Conservation (phyloP, 2,888 invertebrate genomes). For the Trissoscelio sp. region DNA sequence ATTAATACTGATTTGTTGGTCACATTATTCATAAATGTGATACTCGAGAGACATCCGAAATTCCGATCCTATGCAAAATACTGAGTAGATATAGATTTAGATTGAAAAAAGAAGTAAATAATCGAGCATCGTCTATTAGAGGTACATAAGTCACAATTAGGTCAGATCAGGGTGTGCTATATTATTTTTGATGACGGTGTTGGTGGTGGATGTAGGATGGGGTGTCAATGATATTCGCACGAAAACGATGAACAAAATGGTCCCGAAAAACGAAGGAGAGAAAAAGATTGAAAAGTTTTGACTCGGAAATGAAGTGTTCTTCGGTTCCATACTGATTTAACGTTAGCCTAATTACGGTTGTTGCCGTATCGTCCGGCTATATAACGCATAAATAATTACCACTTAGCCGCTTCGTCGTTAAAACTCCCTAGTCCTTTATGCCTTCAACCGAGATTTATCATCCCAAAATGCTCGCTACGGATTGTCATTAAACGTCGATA, state of each 20-base stretch:
- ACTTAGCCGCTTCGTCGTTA: conserved; percentile 79
- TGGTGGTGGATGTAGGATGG: conserved; percentile 71
- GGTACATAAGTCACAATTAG: conserved; percentile 83
- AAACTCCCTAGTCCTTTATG: conserved; percentile 74
- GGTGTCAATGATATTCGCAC: conserved; percentile 67
- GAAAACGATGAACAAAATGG: conserved; percentile 30
- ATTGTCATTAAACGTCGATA: conserved; percentile 79
- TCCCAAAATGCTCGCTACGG: conserved; percentile 70
- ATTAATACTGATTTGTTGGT: conserved; percentile 38
- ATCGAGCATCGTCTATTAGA: conserved; percentile 78
- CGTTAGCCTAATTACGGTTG: conserved; percentile 76
- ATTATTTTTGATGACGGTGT: conserved; percentile 74
- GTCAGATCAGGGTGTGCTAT: conserved; percentile 79
- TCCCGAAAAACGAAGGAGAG: conserved; percentile 23
- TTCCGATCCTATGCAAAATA: conserved; percentile 43
- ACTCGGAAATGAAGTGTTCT: conserved; percentile 50
- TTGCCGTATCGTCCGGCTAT: conserved; percentile 68
- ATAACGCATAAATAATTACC: conserved; percentile 81
- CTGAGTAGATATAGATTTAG: conserved; percentile 59
- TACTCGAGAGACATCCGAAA: conserved; percentile 22
- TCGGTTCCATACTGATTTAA: conserved; percentile 78
- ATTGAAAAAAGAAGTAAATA: conserved; percentile 40
- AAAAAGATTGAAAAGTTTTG: conserved; percentile 46
- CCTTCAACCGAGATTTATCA: conserved; percentile 79
- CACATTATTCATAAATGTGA: conserved; percentile 44